These are phyloP conservation scores for Blastobasis lacticolella DNA, from an alignment of 2,888 invertebrate genomes.

Conservation along the genomic window DNA sequence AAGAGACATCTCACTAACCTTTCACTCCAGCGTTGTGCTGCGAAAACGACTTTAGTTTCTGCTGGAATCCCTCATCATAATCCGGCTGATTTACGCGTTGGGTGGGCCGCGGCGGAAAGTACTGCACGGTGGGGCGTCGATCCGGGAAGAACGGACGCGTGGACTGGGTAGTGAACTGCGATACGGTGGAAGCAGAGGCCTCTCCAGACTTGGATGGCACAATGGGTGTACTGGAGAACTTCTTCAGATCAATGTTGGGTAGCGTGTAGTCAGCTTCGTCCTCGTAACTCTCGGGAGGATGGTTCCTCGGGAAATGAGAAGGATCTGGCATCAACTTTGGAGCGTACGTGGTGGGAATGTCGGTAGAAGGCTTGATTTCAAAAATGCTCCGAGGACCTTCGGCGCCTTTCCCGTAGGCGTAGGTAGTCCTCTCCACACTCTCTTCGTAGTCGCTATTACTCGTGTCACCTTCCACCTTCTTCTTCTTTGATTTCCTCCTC, in stretches of 20 bases:
- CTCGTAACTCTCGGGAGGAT: slow-evolving; percentile 32
- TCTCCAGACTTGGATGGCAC: slow-evolving; percentile 4
- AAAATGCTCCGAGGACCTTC: no score
- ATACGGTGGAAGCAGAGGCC: slow-evolving; percentile 11
- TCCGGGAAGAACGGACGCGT: slow-evolving; percentile 28
- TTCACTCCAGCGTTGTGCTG: no score
- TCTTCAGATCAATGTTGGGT: slow-evolving; percentile 52
- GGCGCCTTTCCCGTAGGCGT: no score
- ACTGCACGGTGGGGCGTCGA: slow-evolving; percentile 51
- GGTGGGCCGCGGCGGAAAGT: slow-evolving; percentile 48
- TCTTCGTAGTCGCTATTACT: slow-evolving; percentile 56
- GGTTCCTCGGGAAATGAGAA: no score
- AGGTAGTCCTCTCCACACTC: slow-evolving; percentile 5
- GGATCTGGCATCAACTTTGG: no score
- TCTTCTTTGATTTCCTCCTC: slow-evolving; percentile 54
- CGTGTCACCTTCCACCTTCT: slow-evolving; percentile 47
- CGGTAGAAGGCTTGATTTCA: no score
- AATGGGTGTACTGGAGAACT: slow-evolving; percentile 22
- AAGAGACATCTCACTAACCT: no score
- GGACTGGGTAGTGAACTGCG: slow-evolving; percentile 9
- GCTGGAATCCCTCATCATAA: slow-evolving; percentile 34
- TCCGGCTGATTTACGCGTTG: slow-evolving; percentile 33
- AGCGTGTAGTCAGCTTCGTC: slow-evolving; percentile 50
- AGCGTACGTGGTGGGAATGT: no score
- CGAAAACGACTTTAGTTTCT: slow-evolving; percentile 17